phyloP scores from a whole-genome alignment of 2,113 vertebrate species.

The Merops nubicus region DNA sequence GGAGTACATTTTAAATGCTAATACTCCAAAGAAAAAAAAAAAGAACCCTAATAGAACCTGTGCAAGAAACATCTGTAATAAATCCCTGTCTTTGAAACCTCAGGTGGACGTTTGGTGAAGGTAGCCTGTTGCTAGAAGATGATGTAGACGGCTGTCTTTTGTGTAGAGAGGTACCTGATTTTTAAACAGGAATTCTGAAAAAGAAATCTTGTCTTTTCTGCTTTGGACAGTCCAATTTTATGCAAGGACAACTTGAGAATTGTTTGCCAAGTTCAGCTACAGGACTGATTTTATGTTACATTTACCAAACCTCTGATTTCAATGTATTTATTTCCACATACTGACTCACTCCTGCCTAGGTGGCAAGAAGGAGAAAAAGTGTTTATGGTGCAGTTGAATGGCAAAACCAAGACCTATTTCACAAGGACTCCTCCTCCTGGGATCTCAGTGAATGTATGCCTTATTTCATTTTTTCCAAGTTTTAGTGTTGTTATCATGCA shows the following conservation, averaged over 20 bases:
- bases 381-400: constrained; percentile 8
- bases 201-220: neutral
- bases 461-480: neutral
- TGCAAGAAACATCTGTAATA: neutral
- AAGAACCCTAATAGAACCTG: neutral
- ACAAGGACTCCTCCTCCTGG: neutral
- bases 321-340: neutral
- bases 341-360: neutral
- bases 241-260: neutral
- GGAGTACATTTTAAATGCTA: constrained; percentile 35
- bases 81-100: neutral
- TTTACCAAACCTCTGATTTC: neutral
- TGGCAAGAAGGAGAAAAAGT: neutral
- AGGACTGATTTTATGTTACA: neutral
- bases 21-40: constrained; percentile 27
- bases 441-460: neutral
- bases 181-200: neutral
- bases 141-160: neutral
- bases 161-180: neutral
- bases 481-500: neutral
- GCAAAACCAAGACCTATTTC: neutral
- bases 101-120: neutral
- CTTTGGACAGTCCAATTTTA: neutral
- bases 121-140: neutral
- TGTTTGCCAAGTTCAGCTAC: neutral